phyloP scores from a whole-genome alignment of 2,113 vertebrate genomes.

The Ciconia maguari region DNA sequence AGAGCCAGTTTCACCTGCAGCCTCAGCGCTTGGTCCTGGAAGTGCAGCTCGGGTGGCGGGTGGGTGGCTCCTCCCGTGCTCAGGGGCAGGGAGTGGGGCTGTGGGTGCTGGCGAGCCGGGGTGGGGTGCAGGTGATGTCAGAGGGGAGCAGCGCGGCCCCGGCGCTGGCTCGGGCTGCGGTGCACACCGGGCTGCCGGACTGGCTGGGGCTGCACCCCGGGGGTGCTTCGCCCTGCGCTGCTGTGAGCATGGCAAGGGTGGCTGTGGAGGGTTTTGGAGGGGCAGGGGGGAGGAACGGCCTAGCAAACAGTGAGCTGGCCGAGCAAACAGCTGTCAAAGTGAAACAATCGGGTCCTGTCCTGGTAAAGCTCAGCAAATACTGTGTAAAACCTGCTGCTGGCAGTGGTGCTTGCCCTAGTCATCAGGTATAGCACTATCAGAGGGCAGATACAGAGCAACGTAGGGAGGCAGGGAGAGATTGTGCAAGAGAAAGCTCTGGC shows the following conservation, averaged over 20 bases:
- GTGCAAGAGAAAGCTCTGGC: conserved; percentile 44
- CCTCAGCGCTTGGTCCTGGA: background rate
- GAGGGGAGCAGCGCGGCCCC: background rate
- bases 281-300: background rate
- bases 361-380: conserved; percentile 48
- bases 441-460: conserved; percentile 20
- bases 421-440: conserved; percentile 7
- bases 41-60: background rate
- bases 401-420: background rate
- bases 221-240: background rate
- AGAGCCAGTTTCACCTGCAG: background rate
- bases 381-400: conserved; percentile 9
- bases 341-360: background rate
- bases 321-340: background rate
- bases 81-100: background rate
- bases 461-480: conserved; percentile 10
- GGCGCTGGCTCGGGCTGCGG: background rate
- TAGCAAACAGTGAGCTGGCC: conserved; percentile 27
- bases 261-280: background rate
- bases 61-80: background rate
- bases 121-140: background rate
- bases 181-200: accelerated
- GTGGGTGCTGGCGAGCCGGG: background rate
- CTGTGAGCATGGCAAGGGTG: background rate
- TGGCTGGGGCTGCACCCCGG: background rate